These are phyloP conservation scores for Microcebus griseorufus DNA, from an alignment of 2,113 vertebrate genomes.

Conservation along the genomic window DNA sequence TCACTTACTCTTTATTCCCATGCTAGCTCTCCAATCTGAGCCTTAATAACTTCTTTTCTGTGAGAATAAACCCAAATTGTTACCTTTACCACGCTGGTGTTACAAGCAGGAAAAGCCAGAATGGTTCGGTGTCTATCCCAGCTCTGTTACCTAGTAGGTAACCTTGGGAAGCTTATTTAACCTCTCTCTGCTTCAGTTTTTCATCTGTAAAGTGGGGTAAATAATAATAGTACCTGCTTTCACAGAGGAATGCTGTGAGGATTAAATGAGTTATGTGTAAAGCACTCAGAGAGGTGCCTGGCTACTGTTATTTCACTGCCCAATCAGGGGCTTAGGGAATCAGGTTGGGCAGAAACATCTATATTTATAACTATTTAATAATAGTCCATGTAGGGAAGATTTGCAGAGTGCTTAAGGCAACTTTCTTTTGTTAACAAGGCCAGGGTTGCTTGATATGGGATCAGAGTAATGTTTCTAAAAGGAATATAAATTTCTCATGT, in stretches of 20 bases:
- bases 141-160: background rate
- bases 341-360: background rate
- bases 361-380: background rate
- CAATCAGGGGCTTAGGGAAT: background rate
- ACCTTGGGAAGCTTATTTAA: background rate
- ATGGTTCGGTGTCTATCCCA: background rate
- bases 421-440: background rate
- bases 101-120: background rate
- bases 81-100: background rate
- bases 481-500: background rate
- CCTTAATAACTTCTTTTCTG: background rate
- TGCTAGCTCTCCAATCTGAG: background rate
- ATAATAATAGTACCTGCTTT: background rate
- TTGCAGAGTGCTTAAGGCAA: background rate
- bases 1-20: background rate
- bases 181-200: background rate
- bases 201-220: background rate
- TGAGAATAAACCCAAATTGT: background rate
- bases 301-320: background rate
- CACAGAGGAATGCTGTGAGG: background rate
- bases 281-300: background rate
- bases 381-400: background rate
- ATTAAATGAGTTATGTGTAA: background rate
- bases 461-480: background rate
- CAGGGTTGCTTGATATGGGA: background rate